Evolutionary conservation across 1,140 invertebrate species (phyloP).

Genomic region (Helicoverpa armigera): DNA sequence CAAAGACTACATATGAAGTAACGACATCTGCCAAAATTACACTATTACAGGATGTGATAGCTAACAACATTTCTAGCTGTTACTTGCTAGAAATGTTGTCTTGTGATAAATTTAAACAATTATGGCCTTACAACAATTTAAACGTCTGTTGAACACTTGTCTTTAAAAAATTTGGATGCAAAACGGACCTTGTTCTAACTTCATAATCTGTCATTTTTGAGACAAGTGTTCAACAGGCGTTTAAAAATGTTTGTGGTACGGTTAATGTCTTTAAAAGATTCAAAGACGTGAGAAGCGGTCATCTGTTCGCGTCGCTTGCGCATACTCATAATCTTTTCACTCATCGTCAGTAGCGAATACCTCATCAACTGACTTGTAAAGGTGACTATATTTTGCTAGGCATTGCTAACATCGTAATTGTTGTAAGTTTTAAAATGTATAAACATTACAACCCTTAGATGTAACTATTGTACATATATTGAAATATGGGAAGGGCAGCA

Average conservation of each 20-base stretch:
- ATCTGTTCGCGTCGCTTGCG: neutral
- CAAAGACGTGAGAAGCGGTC: neutral
- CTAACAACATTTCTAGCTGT: no score
- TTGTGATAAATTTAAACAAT: slow-evolving; percentile 19
- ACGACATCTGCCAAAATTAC: slow-evolving; percentile 29
- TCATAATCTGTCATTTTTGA: no score
- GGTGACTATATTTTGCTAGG: neutral
- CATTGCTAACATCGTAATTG: neutral
- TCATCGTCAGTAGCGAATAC: neutral
- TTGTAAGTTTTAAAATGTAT: no score
- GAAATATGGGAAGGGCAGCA: no score
- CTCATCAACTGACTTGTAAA: neutral
- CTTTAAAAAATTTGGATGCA: no score
- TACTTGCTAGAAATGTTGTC: slow-evolving; percentile 14
- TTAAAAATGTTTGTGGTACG: neutral
- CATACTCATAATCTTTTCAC: neutral
- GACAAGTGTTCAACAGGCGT: no score
- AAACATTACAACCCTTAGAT: no score
- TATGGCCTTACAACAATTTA: neutral
- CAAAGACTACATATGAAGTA: neutral
- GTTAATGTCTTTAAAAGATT: slow-evolving; percentile 29
- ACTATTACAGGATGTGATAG: slow-evolving; percentile 32
- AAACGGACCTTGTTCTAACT: neutral
- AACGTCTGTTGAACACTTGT: no score
- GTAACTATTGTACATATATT: no score